These are phyloP conservation scores for Anoura caudifer DNA, from an alignment of 2,113 vertebrate species.

Conservation along the genomic window DNA sequence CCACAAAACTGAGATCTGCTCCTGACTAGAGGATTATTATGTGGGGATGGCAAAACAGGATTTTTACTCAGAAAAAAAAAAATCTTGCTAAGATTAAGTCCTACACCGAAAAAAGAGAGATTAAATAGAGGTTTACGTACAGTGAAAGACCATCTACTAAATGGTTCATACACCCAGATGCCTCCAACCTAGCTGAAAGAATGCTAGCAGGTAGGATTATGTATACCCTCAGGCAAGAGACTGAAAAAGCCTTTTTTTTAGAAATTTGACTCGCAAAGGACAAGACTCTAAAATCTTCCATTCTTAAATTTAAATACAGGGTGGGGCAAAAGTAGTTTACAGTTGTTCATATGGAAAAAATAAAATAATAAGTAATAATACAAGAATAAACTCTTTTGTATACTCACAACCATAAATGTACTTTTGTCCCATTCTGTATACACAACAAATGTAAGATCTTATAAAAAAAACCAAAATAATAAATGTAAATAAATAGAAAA, in stretches of 20 bases:
- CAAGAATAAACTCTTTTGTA: not conserved
- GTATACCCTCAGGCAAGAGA: not conserved
- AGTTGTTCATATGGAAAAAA: not conserved
- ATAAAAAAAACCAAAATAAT: not conserved
- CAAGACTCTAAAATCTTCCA: not conserved
- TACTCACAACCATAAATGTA: not conserved
- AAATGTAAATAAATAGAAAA: not conserved
- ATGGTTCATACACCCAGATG: not conserved
- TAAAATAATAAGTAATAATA: not conserved
- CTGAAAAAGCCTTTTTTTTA: not conserved
- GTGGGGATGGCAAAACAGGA: not conserved
- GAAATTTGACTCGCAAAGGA: not conserved
- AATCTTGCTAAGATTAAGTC: not conserved
- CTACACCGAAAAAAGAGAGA: not conserved
- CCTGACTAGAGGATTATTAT: not conserved
- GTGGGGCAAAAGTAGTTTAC: not conserved
- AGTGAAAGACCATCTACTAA: not conserved
- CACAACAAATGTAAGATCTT: not conserved
- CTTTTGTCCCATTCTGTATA: not conserved
- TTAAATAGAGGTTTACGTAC: not conserved
- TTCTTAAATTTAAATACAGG: not conserved
- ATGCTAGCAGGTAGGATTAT: not conserved
- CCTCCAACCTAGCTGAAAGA: not conserved
- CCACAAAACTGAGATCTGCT: not conserved
- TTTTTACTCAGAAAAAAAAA: not conserved